Evolutionary conservation across 2,113 vertebrate species (phyloP), one percentile per base, ranked within the genome.

Genomic region (Heliornis fulica): DNA sequence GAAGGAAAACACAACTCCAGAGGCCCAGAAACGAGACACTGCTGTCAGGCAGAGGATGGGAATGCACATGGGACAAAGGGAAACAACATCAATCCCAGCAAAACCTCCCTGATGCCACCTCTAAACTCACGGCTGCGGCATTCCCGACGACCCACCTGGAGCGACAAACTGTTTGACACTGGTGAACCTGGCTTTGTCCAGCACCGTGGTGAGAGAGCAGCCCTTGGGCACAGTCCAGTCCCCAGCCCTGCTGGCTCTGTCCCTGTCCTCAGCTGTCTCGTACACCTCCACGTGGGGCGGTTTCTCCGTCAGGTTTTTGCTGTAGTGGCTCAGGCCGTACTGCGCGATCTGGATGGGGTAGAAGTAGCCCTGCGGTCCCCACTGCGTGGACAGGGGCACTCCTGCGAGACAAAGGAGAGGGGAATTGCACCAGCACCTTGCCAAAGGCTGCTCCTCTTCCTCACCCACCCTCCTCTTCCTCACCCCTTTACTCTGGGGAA

Each of bases 261-360:
- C 98, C 69, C 96, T 97, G 60, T 99, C 98, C 57, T 99, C 99
- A 0, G 98, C 99, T 0, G 98, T 99, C 64, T 99, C 99, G 4
- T 99, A 99, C 15, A 99, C 96, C 93, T 99, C 99, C 34, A 99
- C 53, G 50, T 99, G 98, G 5, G 99, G 99, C 0, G 99, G 94
- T 2, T 98, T 98, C 98, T 99, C 99, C 0, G 99, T 99, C 96
- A 99, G 98, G 97, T 99, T 99, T 86, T 99, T 99, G 94, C 99
- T 99, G 98, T 99, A 99, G 97, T 99, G 99, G 94, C 99, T 99
- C 93, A 99, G 90, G n/a, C 99, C 99, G 21, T 99, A 99, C 97
- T 99, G 99, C 4, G 99, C 98, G 22, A 99, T 99, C 98, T 99
- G 99, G 98, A 99, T 99, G 92, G 99, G 99, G 91, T 99, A 99